phyloP scores from a whole-genome alignment of 2,888 invertebrate species.

The Dicyrtomina minuta region DNA sequence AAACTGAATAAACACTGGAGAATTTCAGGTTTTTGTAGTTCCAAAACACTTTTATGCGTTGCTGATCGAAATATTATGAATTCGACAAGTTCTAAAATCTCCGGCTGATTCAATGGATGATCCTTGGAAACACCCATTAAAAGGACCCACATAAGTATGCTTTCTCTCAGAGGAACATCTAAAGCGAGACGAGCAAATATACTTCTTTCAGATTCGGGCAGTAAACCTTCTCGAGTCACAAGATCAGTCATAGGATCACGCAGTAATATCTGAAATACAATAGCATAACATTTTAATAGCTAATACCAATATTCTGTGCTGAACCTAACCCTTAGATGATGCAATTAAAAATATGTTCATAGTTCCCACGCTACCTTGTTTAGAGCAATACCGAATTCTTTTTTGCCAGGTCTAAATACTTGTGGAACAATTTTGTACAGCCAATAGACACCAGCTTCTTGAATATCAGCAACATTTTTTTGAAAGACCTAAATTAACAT shows the following conservation, averaged over 20 bases:
- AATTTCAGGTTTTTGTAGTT: conserved; percentile 78
- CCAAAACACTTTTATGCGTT: conserved; percentile 70
- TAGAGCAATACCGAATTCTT: conserved; percentile 74
- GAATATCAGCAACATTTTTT: conserved; percentile 64
- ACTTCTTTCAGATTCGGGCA: conserved; percentile 83
- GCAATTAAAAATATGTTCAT: background rate
- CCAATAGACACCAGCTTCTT: conserved; percentile 85
- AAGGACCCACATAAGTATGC: conserved; percentile 77
- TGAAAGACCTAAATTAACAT: conserved; percentile 58
- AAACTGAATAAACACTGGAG: conserved; percentile 87
- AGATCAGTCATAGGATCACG: conserved; percentile 61
- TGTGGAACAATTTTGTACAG: conserved; percentile 77
- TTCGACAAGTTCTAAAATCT: conserved; percentile 83
- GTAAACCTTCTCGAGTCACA: conserved; percentile 71
- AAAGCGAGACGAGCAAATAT: conserved; percentile 76
- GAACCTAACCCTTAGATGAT: background rate
- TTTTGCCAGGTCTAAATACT: conserved; percentile 69
- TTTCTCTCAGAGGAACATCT: conserved; percentile 85
- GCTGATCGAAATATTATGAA: conserved; percentile 82
- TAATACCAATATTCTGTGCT: background rate
- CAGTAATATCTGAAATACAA: conserved; percentile 63
- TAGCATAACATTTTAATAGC: background rate
- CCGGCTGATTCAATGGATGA: conserved; percentile 75
- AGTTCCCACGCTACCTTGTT: conserved; percentile 64
- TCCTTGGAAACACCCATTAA: conserved; percentile 80